These are phyloP conservation scores for Scytalopus superciliaris DNA, from an alignment of 2,113 vertebrate species.

Conservation along the genomic window DNA sequence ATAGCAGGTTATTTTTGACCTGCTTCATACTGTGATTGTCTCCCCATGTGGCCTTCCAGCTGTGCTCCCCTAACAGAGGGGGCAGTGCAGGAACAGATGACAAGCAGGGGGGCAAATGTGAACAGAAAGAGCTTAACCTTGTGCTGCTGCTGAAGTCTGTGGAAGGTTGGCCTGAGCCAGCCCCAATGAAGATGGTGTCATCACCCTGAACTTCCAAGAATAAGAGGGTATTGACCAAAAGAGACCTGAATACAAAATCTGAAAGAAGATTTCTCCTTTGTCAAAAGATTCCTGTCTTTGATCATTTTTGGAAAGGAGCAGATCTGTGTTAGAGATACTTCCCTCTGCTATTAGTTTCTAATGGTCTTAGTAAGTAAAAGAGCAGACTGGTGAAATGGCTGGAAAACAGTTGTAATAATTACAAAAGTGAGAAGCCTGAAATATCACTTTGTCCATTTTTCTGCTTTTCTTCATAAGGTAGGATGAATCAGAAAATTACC, in stretches of 20 bases:
- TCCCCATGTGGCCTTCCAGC: not conserved
- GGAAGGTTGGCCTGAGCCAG: not conserved
- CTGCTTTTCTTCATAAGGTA: not conserved
- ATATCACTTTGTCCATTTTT: not conserved
- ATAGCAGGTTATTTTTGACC: not conserved
- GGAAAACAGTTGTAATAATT: not conserved
- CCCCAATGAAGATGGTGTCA: not conserved
- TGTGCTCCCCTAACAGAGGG: not conserved
- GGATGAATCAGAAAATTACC: not conserved
- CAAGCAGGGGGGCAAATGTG: accelerated
- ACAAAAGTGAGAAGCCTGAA: not conserved
- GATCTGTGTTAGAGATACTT: not conserved
- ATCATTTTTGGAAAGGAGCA: not conserved
- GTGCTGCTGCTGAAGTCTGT: not conserved
- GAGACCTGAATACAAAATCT: not conserved
- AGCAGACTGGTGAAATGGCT: not conserved
- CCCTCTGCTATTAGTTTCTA: not conserved
- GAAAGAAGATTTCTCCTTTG: not conserved
- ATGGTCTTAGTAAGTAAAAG: not conserved
- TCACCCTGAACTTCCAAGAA: not conserved
- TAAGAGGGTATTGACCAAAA: not conserved
- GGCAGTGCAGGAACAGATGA: not conserved
- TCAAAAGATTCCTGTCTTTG: not conserved
- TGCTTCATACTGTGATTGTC: not conserved
- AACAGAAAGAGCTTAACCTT: not conserved